Evolutionary conservation across 2,888 invertebrate species (phyloP).

Genomic region (Aporophyla lueneburgensis): DNA sequence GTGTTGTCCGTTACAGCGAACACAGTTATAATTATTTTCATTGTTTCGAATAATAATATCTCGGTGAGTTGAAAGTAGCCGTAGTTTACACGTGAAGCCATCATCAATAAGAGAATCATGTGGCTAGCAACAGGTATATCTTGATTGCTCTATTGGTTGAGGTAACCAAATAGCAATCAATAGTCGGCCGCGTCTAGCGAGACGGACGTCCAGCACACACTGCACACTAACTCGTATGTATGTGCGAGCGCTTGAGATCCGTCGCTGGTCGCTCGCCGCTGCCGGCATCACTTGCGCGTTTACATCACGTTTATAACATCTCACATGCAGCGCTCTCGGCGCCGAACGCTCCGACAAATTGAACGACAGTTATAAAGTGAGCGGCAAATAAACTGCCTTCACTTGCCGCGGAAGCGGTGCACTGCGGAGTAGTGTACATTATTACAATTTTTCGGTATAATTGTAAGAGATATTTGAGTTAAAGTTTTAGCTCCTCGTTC

Average conservation of each 20-base stretch:
- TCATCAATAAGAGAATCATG: not conserved
- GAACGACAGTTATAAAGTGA: constrained; percentile 52
- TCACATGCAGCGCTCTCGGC: constrained; percentile 43
- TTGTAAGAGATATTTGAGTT: not conserved
- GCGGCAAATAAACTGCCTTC: constrained; percentile 41
- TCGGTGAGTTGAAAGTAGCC: not conserved
- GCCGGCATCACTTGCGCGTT: constrained; percentile 8
- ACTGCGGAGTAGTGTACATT: not conserved
- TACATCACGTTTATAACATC: constrained; percentile 36
- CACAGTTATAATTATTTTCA: not conserved
- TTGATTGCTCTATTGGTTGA: not conserved
- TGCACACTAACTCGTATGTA: not conserved
- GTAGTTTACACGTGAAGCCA: not conserved
- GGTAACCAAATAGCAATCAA: constrained; percentile 6
- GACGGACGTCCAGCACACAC: not conserved
- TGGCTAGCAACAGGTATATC: not conserved
- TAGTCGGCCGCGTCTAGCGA: not conserved
- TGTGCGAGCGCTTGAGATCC: not conserved
- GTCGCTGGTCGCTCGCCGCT: not conserved
- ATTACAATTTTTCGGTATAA: not conserved
- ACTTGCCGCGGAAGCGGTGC: not conserved
- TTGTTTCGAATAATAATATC: not conserved
- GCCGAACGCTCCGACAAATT: constrained; percentile 44
- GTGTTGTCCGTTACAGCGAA: not conserved
- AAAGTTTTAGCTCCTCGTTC: not conserved